Conservation (phyloP, 2,113 vertebrate species). For the Narcine bancroftii region DNA sequence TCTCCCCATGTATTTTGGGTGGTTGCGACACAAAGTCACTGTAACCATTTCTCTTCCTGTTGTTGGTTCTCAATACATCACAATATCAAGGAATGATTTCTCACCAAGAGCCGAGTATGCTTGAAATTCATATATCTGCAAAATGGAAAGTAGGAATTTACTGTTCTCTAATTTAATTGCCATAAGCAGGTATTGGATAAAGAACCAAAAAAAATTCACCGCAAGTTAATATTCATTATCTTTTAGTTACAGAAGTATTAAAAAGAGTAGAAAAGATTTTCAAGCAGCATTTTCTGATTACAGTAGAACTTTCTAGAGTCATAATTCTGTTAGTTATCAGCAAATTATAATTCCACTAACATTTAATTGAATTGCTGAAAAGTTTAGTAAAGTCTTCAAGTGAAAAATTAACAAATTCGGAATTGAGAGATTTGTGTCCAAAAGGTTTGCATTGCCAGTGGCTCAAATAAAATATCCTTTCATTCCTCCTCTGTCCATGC, state of each 20-base stretch:
- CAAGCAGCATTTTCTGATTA: not conserved
- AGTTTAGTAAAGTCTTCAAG: not conserved
- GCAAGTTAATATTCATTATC: not conserved
- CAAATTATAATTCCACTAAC: not conserved
- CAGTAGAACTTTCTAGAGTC: not conserved
- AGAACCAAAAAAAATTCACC: not conserved
- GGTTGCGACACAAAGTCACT: not conserved
- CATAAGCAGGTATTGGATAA: not conserved
- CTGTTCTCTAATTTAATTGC: not conserved
- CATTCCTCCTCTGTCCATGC: slow-evolving; percentile 6
- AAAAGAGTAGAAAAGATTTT: not conserved
- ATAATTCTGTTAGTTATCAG: not conserved
- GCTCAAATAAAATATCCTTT: not conserved
- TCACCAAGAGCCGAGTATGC: not conserved
- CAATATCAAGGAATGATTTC: not conserved
- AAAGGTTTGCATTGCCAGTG: not conserved
- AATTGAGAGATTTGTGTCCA: not conserved
- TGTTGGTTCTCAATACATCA: not conserved
- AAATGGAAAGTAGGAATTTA: not conserved
- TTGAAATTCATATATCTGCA: not conserved
- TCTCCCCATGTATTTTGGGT: not conserved
- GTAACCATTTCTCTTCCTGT: not conserved
- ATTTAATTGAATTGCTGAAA: slow-evolving; percentile 32
- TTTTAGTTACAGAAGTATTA: not conserved
- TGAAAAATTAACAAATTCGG: not conserved